These are phyloP conservation scores for Melanostoma mellinum DNA, from an alignment of 2,888 invertebrate species.

Conservation along the genomic window DNA sequence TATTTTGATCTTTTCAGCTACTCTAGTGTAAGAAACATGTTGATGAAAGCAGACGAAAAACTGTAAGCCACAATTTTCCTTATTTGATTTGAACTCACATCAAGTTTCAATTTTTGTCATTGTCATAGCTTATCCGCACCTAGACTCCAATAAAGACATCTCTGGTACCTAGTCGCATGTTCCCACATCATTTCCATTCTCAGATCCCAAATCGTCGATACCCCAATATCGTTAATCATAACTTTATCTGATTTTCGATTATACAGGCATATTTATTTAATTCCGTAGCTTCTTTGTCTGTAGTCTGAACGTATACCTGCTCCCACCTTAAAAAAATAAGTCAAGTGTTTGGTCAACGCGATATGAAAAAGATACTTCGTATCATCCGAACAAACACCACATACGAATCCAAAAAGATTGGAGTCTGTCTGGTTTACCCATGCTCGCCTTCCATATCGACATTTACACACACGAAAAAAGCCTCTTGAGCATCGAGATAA, in stretches of 20 bases:
- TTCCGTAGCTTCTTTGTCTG: constrained; percentile 22
- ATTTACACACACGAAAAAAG: constrained; percentile 3
- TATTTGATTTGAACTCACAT: no score
- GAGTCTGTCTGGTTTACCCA: constrained; percentile 31
- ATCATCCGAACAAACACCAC: constrained; percentile 20
- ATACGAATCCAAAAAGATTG: constrained; percentile 10
- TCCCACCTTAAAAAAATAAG: background rate
- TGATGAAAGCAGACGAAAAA: no score
- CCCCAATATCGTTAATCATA: constrained; percentile 67
- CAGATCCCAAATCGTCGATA: constrained; percentile 42
- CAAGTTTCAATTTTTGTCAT: no score
- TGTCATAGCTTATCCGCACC: no score
- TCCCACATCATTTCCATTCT: constrained; percentile 5
- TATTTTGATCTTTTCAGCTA: no score
- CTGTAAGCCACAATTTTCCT: no score
- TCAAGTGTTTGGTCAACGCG: constrained; percentile 34
- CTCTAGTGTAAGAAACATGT: no score
- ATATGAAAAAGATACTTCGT: constrained; percentile 34
- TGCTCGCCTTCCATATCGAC: background rate
- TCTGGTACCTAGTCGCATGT: no score
- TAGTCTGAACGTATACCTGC: constrained; percentile 1
- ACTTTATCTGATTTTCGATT: constrained; percentile 63
- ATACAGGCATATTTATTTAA: constrained; percentile 60
- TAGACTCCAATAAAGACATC: no score
- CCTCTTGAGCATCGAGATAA: constrained; percentile 56